Base-by-base conservation (phyloP, 2,888 invertebrate genomes). In the Tetragonula carbonaria region DNA sequence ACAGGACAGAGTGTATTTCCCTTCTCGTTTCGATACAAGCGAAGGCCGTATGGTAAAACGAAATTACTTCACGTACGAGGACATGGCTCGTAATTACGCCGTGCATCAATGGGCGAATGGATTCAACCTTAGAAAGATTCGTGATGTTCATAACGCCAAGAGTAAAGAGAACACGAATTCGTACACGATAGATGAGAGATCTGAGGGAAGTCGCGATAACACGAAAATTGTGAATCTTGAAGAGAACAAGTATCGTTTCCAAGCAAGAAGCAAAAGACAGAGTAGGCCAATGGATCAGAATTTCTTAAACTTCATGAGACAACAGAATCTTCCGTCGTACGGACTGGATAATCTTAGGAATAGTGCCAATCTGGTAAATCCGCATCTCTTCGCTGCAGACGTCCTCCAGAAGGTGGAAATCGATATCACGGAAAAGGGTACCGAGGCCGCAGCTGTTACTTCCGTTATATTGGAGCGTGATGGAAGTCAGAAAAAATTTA, bases 391-490 rank as follows among this genome's bases (percentile, higher is more conserved):
- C 87, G 96, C 96, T 2, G 96, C 96, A 86, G 95, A 96, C 21
- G 95, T 97, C 23, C 90, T 96, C 62, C 97, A 97, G 90, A 96
- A 97, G 90, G 97, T 97, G 0, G 96, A 95, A 90, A 95, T 97
- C 89, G 96, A 95, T 83, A 95, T 97, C 80, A 95, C 96, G 85
- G 97, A 97, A 93, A 96, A 95, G 38, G 97, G 97, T 0, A 97
- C 97, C 0, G 96, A 96, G 91, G 97, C 97, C 0, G 96, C 96
- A 0, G 97, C 97, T 0, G 96, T 96, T 0, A 96, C 97, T 0
- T 95, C 95, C 2, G 95, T 96, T 0, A 92, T 96, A 62, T 91
- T 97, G 75, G 95, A 96, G 4, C 95, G 96, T 65, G 95, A 96
- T 63, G 96, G 96, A 0, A 95, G 95, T 14, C 92, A 91, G 57